phyloP scores from a whole-genome alignment of 2,113 vertebrate species.

The Chaetodon auriga region DNA sequence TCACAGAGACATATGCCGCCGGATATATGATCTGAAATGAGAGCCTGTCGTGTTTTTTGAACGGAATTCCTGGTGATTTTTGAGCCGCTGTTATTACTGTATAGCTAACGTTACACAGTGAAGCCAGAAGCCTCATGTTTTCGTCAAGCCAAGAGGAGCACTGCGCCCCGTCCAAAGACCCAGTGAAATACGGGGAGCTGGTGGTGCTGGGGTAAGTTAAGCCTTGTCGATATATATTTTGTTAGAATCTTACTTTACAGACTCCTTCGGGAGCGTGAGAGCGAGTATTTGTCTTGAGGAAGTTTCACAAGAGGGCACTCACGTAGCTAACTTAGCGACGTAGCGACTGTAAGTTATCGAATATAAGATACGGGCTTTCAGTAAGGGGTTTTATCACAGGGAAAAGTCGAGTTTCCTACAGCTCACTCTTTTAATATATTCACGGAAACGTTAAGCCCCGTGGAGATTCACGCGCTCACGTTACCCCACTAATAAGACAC shows the following conservation, averaged over 20 bases:
- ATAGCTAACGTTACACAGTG: constrained; percentile 63
- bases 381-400: background rate
- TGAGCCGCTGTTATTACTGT: constrained; percentile 57
- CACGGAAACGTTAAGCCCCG: background rate
- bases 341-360: background rate
- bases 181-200: constrained; percentile 95
- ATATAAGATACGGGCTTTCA: background rate
- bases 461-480: constrained; percentile 68
- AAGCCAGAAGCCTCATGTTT: constrained; percentile 90
- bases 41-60: constrained; percentile 60
- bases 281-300: constrained; percentile 23
- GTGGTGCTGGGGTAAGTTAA: constrained; percentile 94
- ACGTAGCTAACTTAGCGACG: constrained; percentile 31
- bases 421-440: background rate
- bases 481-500: constrained; percentile 76
- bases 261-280: background rate
- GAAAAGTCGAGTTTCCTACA: background rate
- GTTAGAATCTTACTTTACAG: background rate
- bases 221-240: background rate
- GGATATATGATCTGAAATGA: constrained; percentile 64
- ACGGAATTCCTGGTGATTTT: constrained; percentile 54
- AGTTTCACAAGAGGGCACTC: constrained; percentile 52
- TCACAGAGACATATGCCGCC: background rate
- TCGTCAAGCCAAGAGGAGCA: constrained; percentile 92
- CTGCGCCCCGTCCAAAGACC: constrained; percentile 93